phyloP scores from a whole-genome alignment of 2,113 vertebrate genomes.

The Archilochus colubris region DNA sequence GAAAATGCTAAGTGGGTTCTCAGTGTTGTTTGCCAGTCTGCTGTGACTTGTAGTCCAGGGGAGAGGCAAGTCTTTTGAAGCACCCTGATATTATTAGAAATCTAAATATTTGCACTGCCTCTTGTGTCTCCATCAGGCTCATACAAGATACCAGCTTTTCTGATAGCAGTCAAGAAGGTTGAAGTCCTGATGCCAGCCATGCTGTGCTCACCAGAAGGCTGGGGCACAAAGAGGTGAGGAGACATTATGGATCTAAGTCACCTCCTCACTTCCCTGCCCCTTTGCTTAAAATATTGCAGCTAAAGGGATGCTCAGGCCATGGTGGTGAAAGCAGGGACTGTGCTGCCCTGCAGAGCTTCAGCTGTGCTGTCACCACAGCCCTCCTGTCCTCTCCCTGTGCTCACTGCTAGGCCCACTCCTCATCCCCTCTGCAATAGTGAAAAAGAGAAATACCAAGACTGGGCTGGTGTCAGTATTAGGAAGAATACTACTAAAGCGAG shows the following conservation, averaged over 20 bases:
- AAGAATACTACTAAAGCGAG: not conserved
- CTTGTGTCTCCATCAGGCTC: not conserved
- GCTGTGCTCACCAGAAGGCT: not conserved
- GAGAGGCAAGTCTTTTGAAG: not conserved
- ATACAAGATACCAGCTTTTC: not conserved
- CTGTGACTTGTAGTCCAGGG: not conserved
- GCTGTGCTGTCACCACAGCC: not conserved
- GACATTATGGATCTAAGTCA: not conserved
- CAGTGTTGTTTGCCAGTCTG: not conserved
- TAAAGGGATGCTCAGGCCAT: not conserved
- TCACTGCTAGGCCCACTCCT: not conserved
- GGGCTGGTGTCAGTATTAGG: not conserved
- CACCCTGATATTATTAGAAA: not conserved
- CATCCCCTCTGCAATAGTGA: not conserved
- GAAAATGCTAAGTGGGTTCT: constrained; percentile 44
- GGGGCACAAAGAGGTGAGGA: not conserved
- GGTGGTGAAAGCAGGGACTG: not conserved
- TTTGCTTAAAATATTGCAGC: not conserved
- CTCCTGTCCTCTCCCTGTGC: not conserved
- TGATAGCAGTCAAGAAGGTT: not conserved
- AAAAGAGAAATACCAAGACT: not conserved
- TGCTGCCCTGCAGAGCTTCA: not conserved
- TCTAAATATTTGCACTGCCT: constrained; percentile 55
- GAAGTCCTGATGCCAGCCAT: not conserved
- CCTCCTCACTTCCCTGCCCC: not conserved